Conservation (phyloP, 1,140 invertebrate species). For the Carposina sasakii region DNA sequence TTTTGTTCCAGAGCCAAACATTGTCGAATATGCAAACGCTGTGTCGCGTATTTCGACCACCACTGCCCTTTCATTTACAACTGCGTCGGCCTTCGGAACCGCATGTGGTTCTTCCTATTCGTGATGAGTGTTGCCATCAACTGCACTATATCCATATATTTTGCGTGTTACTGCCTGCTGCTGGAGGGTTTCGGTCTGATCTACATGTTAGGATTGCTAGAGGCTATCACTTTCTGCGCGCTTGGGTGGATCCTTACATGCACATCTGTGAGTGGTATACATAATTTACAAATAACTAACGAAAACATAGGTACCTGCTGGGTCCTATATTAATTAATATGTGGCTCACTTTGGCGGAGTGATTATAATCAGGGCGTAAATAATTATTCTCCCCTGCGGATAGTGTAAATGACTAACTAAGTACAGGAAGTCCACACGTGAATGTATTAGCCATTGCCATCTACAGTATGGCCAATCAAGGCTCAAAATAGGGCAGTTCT, state of each 20-base stretch:
- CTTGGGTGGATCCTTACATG: constrained; percentile 90
- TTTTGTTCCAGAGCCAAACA: constrained; percentile 83
- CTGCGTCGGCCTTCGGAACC: constrained; percentile 89
- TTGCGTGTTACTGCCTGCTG: constrained; percentile 89
- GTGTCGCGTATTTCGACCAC: constrained; percentile 94
- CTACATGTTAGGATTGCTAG: constrained; percentile 85
- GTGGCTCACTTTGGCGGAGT: no score
- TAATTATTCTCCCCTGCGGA: no score
- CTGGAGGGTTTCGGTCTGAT: constrained; percentile 89
- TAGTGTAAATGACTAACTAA: no score
- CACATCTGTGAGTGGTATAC: constrained; percentile 90
- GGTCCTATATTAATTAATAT: no score
- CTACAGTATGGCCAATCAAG: no score
- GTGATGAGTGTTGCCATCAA: constrained; percentile 89
- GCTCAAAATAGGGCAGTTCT: no score
- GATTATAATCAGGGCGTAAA: no score
- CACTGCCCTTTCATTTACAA: constrained; percentile 97
- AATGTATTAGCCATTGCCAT: no score
- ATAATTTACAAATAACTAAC: no score
- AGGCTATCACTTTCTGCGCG: constrained; percentile 87
- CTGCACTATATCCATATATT: constrained; percentile 89
- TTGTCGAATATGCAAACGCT: constrained; percentile 92
- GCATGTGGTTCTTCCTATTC: constrained; percentile 94
- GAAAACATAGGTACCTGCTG: no score
- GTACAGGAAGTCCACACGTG: no score